Evolutionary conservation across 2,888 invertebrate species (phyloP).

Genomic region (Steinernema hermaphroditum): DNA sequence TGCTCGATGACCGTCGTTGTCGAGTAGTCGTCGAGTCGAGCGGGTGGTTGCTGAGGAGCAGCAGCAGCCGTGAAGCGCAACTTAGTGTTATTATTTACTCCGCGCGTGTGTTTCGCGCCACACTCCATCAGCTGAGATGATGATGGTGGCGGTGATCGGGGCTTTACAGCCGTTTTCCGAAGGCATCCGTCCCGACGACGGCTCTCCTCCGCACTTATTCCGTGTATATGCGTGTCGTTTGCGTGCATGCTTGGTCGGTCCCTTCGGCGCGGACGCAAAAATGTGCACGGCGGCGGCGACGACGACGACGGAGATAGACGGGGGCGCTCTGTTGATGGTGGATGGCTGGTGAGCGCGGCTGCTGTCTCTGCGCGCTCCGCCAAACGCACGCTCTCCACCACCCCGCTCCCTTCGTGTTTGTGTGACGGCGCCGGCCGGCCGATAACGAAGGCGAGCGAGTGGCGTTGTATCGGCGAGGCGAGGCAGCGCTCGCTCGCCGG

Average conservation of each 20-base stretch:
- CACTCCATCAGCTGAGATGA: too few species aligned
- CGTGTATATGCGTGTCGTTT: not conserved
- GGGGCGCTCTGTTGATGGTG: slow-evolving; percentile 24
- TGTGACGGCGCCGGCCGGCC: slow-evolving; percentile 10
- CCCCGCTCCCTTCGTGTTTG: slow-evolving; percentile 13
- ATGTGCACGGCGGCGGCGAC: slow-evolving; percentile 1
- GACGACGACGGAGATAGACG: slow-evolving; percentile 6
- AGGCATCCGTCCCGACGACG: too few species aligned
- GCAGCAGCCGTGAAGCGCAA: too few species aligned
- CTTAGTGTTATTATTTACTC: too few species aligned
- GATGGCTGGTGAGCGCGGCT: too few species aligned
- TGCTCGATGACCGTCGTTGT: slow-evolving; percentile 20
- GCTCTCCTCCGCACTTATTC: slow-evolving; percentile 21
- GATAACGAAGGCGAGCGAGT: slow-evolving; percentile 19
- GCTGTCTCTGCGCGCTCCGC: slow-evolving; percentile 20
- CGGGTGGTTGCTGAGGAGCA: too few species aligned
- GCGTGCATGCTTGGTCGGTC: slow-evolving; percentile 29
- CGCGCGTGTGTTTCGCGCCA: too few species aligned
- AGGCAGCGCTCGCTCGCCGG: not conserved
- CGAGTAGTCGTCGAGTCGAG: slow-evolving; percentile 1
- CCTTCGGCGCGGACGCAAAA: slow-evolving; percentile 23
- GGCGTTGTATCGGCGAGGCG: not conserved
- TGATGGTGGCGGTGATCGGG: too few species aligned
- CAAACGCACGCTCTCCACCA: not conserved
- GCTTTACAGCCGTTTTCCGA: too few species aligned